Base-by-base conservation (phyloP, 2,113 vertebrate species). In the Neolamprologus tretocephalus region DNA sequence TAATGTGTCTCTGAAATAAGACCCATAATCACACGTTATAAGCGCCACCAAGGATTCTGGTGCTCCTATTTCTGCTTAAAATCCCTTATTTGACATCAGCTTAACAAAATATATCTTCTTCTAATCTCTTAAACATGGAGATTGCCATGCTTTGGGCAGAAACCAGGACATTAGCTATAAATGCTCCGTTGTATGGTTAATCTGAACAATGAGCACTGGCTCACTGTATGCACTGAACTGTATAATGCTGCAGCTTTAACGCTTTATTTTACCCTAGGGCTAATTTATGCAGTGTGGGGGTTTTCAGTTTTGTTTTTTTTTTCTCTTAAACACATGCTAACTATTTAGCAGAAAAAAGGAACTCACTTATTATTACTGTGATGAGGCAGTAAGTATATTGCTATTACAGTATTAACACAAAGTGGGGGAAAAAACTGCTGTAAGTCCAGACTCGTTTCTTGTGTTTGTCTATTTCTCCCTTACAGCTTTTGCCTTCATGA, bases 161-260 rank as follows among this genome's bases (percentile, higher is more conserved):
- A 78, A 75, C 58, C 7, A 35, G 82, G 21, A 68, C 79, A 54
- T 89, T 55, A 35, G 84, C 88, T 83, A 21, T 55, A 13, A 33
- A 42, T 49, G 19, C 26, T 61, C 28, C 6, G 23, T 31, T 79
- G 9, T 42, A 16, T 35, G 31, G 28, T 79, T 71, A 16, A 26
- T 55, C 28, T 73, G 53, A 87, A 63, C 21, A 31, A 13, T 40
- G 63, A 89, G 80, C 19, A 81, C 17, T 71, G 84, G 45, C 54
- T 81, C 37, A 23, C 81, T 88, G 55, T 61, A n/a, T 81, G 75
- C 81, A 57, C 40, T 83, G 23, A 85, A 66, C 31, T 61, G 57
- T 57, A 17, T 86, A 42, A 80, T 89, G 55, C 83, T 57, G 81
- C 85, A 80, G 78, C 49, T 9, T n/a, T 61, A 53, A 49, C 13